Evolutionary conservation across 2,888 invertebrate species (phyloP), one percentile per base, ranked within the genome.

Genomic region (Amphipoea oculea): DNA sequence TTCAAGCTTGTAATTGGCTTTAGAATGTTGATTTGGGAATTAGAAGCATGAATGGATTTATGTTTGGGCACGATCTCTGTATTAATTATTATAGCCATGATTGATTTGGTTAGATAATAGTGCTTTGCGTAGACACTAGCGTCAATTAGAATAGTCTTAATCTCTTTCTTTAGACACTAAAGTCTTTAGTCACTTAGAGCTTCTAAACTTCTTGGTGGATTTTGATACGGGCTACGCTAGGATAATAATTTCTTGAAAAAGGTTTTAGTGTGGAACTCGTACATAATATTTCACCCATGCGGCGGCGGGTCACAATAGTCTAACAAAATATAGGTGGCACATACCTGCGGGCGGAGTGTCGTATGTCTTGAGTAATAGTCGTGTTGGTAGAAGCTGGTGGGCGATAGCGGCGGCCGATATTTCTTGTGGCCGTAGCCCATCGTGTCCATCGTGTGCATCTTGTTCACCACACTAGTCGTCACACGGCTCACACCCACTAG

Each of bases 341-440:
- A 81, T 92, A 97, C 97, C 96, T 97, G 97, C 77, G 97, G 97
- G 36, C 97, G 95, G 11, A 97, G 93, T n/a, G 97, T 97, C 23
- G 95, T 95, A 82, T 96, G 96, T 81, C 97, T 93, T 71, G 97
- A 95, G 91, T 97, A 97, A 89, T 96, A 97, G 95, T 97, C 97
- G 76, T 97, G 95, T 91, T 97, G 97, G 94, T 97, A 98, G 94
- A 97, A 97, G 92, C 94, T 97, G 90, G 96, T 97, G 88, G 97
- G 97, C 78, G 97, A 97, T 87, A 97, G 92, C 81, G 97, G 97
- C 84, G 97, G 97, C 92, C 97, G 97, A 93, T 97, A 97, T 93
- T 98, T 98, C 94, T 97, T 97, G 94, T 97, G 97, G 92, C 97
- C 96, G 91, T 97, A 97, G 93, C 97, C 97, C 97, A 97, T 97